Base-by-base conservation (phyloP, 2,797 vertebrate species). In the Paedocypris micromegethes region DNA sequence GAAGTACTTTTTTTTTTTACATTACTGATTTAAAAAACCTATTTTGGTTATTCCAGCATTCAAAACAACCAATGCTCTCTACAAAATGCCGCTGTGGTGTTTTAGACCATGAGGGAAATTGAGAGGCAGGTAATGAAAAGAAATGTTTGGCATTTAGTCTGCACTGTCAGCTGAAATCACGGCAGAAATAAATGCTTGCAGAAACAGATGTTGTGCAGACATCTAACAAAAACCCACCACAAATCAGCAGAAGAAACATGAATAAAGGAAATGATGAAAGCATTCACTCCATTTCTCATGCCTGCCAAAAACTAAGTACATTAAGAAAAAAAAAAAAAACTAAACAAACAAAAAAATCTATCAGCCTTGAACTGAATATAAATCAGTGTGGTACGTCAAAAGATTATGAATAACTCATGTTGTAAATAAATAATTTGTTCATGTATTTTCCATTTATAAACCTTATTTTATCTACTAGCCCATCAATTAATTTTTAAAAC, bases 1-100 rank as follows among this genome's bases (percentile, higher is more conserved):
- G 48, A 62, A 56, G 39, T 41, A 43, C 64, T 52, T 51, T 46
- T 41, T 46, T 41, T 39, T 45, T 47, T 51, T 5, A 7, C 23
- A 51, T 41, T 37, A 61, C 55, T 61, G 64, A 55, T 55, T 46
- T 73, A 66, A 66, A 70, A 66, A 75, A 78, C 73, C 70, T 70
- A 74, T 72, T 52, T 75, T 46, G 59, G 68, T 64, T 76, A 74
- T 76, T 72, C 68, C 52, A 68, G 45, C 57, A 51, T 72, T 66
- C 74, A 66, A 70, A 69, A 75, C 69, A 78, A 78, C 66, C 74
- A 74, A 58, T 52, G 73, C 64, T 72, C 61, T 72, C 73, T 70
- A 68, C 58, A 74, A 72, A 75, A 73, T 44, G 56, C 61, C 65
- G 68, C 69, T 58, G 49, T 50, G 56, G 46, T 59, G 47, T 54